Base-by-base conservation (phyloP, 1,140 invertebrate species). In the Neodiprion fabricii region DNA sequence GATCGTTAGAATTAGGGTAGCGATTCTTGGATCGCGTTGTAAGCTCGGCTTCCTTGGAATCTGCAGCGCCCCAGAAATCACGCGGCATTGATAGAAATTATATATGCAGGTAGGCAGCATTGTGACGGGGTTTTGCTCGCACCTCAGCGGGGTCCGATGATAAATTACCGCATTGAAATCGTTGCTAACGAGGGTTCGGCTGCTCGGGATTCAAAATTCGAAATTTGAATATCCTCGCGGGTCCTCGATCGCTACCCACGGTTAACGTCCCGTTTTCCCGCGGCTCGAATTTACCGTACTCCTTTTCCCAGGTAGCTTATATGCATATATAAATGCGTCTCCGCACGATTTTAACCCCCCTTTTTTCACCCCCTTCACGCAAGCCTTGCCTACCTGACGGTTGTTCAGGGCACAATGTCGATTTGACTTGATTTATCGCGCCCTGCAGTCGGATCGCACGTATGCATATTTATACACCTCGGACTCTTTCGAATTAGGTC, bases 111-210 rank as follows among this genome's bases (percentile, higher is more conserved):
- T 85, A 86, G 79, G 23, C 78, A 21, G 74, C 72, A 84, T 85
- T 82, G 82, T 85, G 21, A 76, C 73, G 76, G 75, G 53, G 53
- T 61, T 73, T 40, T 5, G 28, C 79, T 76, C 75, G 81, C 75
- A 83, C 79, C 83, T 82, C 83, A 81, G 80, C 84, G 80, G 83
- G 83, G 79, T 80, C 80, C 82, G 81, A 87, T 86, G 86, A 86
- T 87, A 87, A 87, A 87, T 87, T 85, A 85, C 86, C 79, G 76
- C 83, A 83, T 85, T 83, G 82, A 85, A 81, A 83, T 82, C 71
- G 78, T 75, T 76, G 76, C 80, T 85, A 84, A 84, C 83, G 83
- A 87, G 86, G 85, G 85, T 85, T 82, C 75, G 17, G 61, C 61
- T 17, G 61, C 12, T 17, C 61, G 61, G 61, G 61, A 14, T 14